Conservation (phyloP, 2,113 vertebrate species). For the Antigone vipio region DNA sequence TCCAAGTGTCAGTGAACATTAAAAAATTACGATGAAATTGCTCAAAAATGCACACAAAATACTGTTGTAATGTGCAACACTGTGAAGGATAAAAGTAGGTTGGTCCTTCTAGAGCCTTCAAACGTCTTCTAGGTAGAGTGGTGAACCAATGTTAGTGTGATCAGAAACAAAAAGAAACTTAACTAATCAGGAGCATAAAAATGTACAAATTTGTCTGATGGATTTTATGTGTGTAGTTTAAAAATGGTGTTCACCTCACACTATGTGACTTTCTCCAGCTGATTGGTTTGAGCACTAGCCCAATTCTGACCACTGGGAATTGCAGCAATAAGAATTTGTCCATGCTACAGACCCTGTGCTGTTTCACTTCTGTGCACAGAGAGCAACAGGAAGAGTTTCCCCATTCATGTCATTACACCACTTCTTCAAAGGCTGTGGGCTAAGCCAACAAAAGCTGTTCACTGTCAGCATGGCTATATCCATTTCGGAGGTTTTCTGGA, state of each 20-base stretch:
- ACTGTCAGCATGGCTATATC: neutral
- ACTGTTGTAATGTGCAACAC: constrained; percentile 47
- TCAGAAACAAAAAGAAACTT: constrained; percentile 4
- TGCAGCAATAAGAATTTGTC: neutral
- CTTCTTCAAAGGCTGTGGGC: neutral
- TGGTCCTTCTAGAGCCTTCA: constrained; percentile 46
- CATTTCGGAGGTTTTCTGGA: neutral
- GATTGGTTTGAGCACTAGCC: neutral
- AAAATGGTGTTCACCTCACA: neutral
- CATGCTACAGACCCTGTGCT: neutral
- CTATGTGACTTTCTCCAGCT: neutral
- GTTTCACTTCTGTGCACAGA: neutral
- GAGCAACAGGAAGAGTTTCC: neutral
- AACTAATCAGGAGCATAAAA: neutral
- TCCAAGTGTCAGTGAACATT: neutral
- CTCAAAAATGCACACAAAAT: constrained; percentile 37
- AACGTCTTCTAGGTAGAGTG: neutral
- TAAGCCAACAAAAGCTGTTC: neutral
- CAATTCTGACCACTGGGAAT: neutral
- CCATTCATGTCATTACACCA: neutral
- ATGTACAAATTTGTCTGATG: neutral
- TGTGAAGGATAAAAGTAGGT: constrained; percentile 42
- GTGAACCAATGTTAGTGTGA: neutral
- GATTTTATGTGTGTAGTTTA: neutral
- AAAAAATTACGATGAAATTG: constrained; percentile 57